Evolutionary conservation across 2,888 invertebrate genomes (phyloP).

Genomic region (Eurytoma californica): DNA sequence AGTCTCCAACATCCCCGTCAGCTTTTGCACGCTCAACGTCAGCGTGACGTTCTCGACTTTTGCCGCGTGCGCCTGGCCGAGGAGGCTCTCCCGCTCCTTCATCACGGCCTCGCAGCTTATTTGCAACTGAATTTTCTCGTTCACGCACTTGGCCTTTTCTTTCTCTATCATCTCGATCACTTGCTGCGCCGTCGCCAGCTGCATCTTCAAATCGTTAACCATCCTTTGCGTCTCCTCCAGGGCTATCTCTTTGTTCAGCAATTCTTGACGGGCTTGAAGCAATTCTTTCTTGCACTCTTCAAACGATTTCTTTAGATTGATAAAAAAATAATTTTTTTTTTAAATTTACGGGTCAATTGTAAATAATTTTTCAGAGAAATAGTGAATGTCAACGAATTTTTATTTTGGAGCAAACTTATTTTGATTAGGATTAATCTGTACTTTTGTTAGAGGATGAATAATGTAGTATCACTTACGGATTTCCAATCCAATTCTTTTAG

Average conservation of each 20-base stretch:
- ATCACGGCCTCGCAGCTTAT: conserved; percentile 62
- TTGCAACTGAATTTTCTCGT: conserved; percentile 62
- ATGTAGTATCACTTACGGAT: conserved; percentile 58
- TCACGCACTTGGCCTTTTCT: conserved; percentile 62
- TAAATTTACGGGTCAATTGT: not conserved
- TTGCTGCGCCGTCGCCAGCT: conserved; percentile 61
- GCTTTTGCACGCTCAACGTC: conserved; percentile 60
- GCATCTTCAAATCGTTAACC: conserved; percentile 62
- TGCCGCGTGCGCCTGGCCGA: conserved; percentile 60
- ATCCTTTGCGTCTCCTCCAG: conserved; percentile 65
- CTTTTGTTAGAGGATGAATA: not conserved
- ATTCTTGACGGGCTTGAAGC: conserved; percentile 57
- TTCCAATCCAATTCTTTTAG: conserved; percentile 66
- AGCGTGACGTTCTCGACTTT: conserved; percentile 63
- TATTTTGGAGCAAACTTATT: conserved; percentile 10
- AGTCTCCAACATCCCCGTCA: conserved; percentile 57
- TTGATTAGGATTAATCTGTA: too few species aligned
- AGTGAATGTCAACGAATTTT: not conserved
- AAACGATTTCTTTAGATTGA: conserved; percentile 60
- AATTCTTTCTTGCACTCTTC: conserved; percentile 63
- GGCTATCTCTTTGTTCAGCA: conserved; percentile 60
- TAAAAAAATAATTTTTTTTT: not conserved
- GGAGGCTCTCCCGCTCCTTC: conserved; percentile 64
- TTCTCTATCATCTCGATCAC: conserved; percentile 63
- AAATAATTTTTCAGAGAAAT: not conserved